Evolutionary conservation across 64 coral and sea anemone species (phyloP).

Genomic region (Acropora tenuis): DNA sequence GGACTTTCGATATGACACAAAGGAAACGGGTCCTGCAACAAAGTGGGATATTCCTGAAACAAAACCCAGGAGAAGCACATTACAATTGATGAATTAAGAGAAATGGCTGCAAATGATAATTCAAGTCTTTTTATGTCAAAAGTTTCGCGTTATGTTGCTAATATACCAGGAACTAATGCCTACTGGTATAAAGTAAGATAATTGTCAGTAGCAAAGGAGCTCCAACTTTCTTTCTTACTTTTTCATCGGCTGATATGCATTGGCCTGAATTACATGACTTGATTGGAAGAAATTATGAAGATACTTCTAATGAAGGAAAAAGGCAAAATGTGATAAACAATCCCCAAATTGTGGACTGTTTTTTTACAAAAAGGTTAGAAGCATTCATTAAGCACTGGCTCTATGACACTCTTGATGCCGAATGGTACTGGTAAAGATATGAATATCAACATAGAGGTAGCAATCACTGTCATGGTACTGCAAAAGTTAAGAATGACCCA

Average conservation of each 20-base stretch:
- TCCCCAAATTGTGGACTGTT: conserved; percentile 38
- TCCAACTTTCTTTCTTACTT: conserved; percentile 46
- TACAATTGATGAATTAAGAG: conserved; percentile 26
- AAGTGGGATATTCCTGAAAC: conserved; percentile 46
- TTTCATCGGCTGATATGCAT: conserved; percentile 48
- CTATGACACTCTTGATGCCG: conserved; percentile 38
- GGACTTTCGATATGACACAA: conserved; percentile 46
- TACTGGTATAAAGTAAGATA: conserved; percentile 45
- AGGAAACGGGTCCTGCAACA: conserved; percentile 46
- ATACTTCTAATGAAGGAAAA: conserved; percentile 12
- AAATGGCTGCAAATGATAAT: conserved; percentile 48
- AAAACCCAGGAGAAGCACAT: conserved; percentile 50
- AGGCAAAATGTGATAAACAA: conserved; percentile 39
- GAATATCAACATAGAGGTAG: conserved; percentile 54
- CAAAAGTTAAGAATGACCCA: conserved; percentile 54
- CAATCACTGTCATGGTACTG: conserved; percentile 60
- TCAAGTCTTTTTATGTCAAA: conserved; percentile 34
- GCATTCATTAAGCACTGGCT: conserved; percentile 30
- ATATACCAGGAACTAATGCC: conserved; percentile 48
- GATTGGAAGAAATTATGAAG: conserved; percentile 3
- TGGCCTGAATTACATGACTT: conserved; percentile 60
- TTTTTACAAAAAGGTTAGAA: conserved; percentile 30
- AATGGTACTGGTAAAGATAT: conserved; percentile 52
- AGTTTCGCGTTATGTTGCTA: conserved; percentile 52
- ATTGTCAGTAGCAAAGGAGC: conserved; percentile 14